Evolutionary conservation across 2,888 invertebrate species (phyloP).

Genomic region (Lasioglossum calceatum): DNA sequence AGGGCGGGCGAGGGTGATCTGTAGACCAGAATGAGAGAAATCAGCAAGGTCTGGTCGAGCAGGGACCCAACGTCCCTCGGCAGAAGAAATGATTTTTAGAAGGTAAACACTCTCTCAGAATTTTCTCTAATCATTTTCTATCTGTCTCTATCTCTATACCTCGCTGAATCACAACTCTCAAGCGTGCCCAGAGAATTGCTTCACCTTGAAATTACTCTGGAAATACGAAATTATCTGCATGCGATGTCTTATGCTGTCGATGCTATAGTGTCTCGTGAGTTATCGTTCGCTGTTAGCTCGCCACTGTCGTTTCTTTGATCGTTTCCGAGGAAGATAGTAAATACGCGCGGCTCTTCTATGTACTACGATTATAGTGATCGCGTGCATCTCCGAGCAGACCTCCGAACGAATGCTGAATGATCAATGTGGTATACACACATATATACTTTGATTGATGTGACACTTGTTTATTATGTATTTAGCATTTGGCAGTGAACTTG

Average conservation of each 20-base stretch:
- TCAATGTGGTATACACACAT: not conserved
- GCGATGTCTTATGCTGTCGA: constrained; percentile 28
- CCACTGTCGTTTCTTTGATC: not conserved
- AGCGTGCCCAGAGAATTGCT: constrained; percentile 66
- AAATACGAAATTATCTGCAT: constrained; percentile 59
- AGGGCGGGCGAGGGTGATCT: constrained; percentile 60
- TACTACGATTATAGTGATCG: not conserved
- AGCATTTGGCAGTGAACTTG: not conserved
- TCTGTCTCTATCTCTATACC: not conserved
- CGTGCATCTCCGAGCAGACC: not conserved
- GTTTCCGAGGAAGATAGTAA: not conserved
- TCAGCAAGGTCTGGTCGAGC: constrained; percentile 73
- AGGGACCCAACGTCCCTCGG: constrained; percentile 80
- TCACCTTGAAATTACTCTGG: constrained; percentile 60
- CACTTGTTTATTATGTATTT: not conserved
- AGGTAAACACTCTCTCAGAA: constrained; percentile 70
- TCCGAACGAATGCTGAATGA: not conserved
- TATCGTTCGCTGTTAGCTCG: not conserved
- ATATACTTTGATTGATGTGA: not conserved
- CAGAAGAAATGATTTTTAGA: constrained; percentile 83
- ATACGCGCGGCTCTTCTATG: not conserved
- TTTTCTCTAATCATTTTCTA: not conserved
- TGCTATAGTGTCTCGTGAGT: constrained; percentile 3
- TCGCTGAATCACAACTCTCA: constrained; percentile 8
- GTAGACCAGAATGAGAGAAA: constrained; percentile 78